A percentile compares a stretch with the other conserved stretches of the same genome.
Evolutionary conservation across 2,888 invertebrate genomes (phyloP).

Genomic region (Anthoptus insignis): DNA sequence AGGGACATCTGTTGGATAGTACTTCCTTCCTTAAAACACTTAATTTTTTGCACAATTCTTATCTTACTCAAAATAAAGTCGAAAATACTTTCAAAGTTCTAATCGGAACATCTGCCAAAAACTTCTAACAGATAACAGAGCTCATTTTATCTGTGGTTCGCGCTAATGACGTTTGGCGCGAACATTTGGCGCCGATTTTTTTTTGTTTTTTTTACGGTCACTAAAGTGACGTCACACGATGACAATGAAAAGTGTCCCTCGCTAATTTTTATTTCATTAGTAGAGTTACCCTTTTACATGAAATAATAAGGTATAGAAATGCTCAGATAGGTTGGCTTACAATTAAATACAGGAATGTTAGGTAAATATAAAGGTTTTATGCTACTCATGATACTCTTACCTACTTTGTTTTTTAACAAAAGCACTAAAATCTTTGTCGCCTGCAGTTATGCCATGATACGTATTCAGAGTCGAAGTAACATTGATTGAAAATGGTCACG

Average conservation of each 20-base stretch:
- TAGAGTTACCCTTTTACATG: neutral
- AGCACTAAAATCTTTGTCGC: too few species aligned
- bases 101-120: constrained; percentile 61
- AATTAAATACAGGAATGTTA: too few species aligned
- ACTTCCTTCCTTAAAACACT: constrained; percentile 55
- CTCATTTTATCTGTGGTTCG: constrained; percentile 64
- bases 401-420: too few species aligned
- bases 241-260: constrained; percentile 57
- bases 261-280: constrained; percentile 47
- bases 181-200: constrained; percentile 70
- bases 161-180: constrained; percentile 68
- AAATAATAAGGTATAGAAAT: constrained; percentile 19
- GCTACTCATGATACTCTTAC: too few species aligned
- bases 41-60: constrained; percentile 33
- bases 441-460: too few species aligned
- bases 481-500: too few species aligned
- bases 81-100: constrained; percentile 33
- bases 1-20: constrained; percentile 44
- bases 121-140: constrained; percentile 55
- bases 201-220: constrained; percentile 49
- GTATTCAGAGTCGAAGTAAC: too few species aligned
- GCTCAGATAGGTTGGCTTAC: too few species aligned
- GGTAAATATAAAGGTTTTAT: too few species aligned
- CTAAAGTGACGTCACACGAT: constrained; percentile 69
- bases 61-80: constrained; percentile 2